These are phyloP conservation scores for Pristionchus mayeri DNA, from an alignment of 2,888 invertebrate genomes.

Conservation along the genomic window DNA sequence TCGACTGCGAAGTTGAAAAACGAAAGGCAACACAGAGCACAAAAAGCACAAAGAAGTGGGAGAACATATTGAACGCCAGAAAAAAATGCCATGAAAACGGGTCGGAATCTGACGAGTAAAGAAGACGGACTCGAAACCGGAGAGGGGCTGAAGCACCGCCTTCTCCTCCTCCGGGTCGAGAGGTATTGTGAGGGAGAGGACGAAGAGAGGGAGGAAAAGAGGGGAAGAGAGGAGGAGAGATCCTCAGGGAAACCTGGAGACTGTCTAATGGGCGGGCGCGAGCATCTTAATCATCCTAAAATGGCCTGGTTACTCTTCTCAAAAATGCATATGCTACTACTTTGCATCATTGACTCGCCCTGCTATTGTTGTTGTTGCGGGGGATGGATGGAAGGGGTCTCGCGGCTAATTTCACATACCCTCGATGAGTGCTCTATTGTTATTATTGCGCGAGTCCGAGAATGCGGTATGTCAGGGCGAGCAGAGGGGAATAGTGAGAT, in stretches of 20 bases:
- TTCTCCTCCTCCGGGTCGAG: slow-evolving; percentile 30
- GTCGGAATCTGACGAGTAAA: background rate
- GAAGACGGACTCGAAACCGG: background rate
- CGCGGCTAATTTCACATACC: slow-evolving; percentile 9
- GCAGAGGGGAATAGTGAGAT: background rate
- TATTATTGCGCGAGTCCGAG: slow-evolving; percentile 10
- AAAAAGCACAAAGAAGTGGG: too few relatives aligned
- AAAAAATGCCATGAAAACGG: too few relatives aligned
- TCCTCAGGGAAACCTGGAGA: background rate
- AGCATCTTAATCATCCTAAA: background rate
- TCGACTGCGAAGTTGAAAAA: too few relatives aligned
- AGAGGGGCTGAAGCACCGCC: background rate
- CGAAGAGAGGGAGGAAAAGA: background rate
- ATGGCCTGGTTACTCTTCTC: background rate
- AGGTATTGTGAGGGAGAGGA: background rate
- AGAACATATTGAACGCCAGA: too few relatives aligned
- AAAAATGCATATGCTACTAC: too few relatives aligned
- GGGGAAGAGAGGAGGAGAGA: background rate
- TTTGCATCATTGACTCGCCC: background rate
- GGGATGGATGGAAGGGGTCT: background rate
- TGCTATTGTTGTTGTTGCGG: background rate
- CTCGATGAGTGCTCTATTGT: slow-evolving; percentile 37
- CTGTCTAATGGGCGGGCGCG: slow-evolving; percentile 9
- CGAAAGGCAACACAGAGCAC: too few relatives aligned
- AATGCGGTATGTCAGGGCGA: background rate